These are phyloP conservation scores for Neosalanx taihuensis DNA, from an alignment of 2,797 vertebrate species.

Conservation along the genomic window DNA sequence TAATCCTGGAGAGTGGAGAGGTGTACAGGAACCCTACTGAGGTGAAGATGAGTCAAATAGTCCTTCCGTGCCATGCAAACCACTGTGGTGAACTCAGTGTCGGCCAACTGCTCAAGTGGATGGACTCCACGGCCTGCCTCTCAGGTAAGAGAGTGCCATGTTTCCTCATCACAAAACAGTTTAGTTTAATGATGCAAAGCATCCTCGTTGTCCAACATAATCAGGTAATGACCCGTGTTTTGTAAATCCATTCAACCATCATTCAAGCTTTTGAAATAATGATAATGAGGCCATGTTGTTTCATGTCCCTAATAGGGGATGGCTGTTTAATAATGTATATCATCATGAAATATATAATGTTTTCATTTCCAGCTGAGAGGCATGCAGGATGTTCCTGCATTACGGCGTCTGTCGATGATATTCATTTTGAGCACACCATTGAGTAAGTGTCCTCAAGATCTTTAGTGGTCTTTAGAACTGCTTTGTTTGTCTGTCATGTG, in stretches of 20 bases:
- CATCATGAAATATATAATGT: no score
- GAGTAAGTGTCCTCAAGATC: constrained; percentile 70
- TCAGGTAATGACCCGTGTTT: no score
- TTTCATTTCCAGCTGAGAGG: constrained; percentile 81
- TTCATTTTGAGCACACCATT: constrained; percentile 95
- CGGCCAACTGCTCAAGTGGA: constrained; percentile 96
- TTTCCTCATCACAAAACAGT: no score
- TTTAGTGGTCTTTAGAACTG: neutral
- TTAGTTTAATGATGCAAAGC: no score
- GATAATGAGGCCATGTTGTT: no score
- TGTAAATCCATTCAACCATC: no score
- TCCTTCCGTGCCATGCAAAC: constrained; percentile 92
- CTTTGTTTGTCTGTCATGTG: neutral
- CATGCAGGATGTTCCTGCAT: constrained; percentile 92
- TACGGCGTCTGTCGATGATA: constrained; percentile 96
- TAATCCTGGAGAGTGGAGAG: constrained; percentile 64
- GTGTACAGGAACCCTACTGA: constrained; percentile 83
- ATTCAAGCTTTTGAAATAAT: no score
- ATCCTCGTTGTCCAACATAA: no score
- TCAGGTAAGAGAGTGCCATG: constrained; percentile 73
- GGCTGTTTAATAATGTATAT: no score
- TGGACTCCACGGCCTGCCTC: constrained; percentile 93
- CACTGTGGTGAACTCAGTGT: constrained; percentile 85
- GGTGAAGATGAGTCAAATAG: constrained; percentile 96
- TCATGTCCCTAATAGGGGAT: no score